phyloP scores from a whole-genome alignment of 1,140 invertebrate genomes.

The Cotesia chilonis region DNA sequence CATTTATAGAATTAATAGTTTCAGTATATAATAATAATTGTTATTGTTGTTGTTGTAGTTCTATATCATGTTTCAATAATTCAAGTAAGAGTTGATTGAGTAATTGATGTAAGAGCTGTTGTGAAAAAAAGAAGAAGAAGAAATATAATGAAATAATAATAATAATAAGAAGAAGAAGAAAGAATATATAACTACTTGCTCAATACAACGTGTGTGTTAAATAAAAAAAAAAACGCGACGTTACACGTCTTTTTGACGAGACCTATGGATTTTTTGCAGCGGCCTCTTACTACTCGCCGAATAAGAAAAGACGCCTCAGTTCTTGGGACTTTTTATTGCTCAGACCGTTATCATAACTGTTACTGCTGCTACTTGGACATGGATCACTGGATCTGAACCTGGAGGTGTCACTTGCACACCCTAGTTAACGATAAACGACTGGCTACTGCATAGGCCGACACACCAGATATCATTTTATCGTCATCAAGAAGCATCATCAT shows the following conservation, averaged over 20 bases:
- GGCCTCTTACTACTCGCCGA: not conserved
- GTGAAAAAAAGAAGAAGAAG: no score
- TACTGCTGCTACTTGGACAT: conserved; percentile 4
- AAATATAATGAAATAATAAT: no score
- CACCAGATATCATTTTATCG: no score
- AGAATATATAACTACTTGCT: not conserved
- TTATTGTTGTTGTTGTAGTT: no score
- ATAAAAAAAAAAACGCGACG: not conserved
- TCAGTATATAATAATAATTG: no score
- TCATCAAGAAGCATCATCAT: no score
- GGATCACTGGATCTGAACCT: conserved; percentile 13
- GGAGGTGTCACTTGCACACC: conserved; percentile 5
- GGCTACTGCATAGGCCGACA: no score
- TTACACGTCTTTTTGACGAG: not conserved
- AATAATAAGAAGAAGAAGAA: no score
- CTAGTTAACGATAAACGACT: not conserved
- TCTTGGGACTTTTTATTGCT: conserved; percentile 12
- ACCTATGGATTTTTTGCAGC: conserved; percentile 9
- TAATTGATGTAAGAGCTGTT: no score
- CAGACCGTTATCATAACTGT: not conserved
- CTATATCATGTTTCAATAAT: no score
- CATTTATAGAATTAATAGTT: not conserved
- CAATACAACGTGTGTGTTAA: not conserved
- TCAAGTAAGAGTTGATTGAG: no score
- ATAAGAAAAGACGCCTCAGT: not conserved